phyloP scores from a whole-genome alignment of 2,113 vertebrate genomes.

The Heloderma charlesbogerti region DNA sequence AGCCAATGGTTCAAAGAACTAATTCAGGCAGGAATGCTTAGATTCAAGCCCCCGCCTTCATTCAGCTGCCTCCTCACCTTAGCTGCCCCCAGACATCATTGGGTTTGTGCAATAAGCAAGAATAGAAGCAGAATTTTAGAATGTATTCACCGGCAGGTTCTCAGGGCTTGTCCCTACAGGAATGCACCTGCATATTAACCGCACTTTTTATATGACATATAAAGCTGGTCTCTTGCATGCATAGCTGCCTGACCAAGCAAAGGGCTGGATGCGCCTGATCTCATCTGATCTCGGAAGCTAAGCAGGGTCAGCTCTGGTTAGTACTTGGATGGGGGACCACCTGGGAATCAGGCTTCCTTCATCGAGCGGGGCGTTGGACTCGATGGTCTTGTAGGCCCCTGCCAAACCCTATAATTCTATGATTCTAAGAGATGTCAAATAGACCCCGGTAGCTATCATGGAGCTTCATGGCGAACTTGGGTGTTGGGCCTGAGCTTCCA shows the following conservation, averaged over 20 bases:
- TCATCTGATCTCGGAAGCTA: too few species aligned
- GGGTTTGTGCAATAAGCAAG: slow-evolving; percentile 5
- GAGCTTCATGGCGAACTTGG: neutral
- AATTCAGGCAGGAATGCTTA: neutral
- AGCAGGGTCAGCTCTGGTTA: too few species aligned
- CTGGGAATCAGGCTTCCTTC: too few species aligned
- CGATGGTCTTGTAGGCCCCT: too few species aligned
- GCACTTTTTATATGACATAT: slow-evolving; percentile 12
- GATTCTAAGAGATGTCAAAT: neutral
- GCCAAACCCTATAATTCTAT: too few species aligned
- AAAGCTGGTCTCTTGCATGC: neutral
- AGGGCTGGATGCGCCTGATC: too few species aligned
- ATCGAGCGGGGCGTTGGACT: too few species aligned
- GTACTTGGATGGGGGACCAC: too few species aligned
- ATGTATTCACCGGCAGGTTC: neutral
- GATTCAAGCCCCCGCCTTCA: neutral
- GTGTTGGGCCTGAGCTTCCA: too few species aligned
- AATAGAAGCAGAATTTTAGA: neutral
- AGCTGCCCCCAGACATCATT: neutral
- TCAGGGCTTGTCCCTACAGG: slow-evolving; percentile 14
- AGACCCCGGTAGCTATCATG: neutral
- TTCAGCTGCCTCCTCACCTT: neutral
- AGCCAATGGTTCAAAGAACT: neutral
- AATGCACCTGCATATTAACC: slow-evolving; percentile 18
- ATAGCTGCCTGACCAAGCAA: neutral